A percentile compares a stretch with the other conserved stretches of the same genome.
These are phyloP conservation scores for Thaleichthys pacificus DNA, from an alignment of 2,797 vertebrate genomes.

Conservation along the genomic window DNA sequence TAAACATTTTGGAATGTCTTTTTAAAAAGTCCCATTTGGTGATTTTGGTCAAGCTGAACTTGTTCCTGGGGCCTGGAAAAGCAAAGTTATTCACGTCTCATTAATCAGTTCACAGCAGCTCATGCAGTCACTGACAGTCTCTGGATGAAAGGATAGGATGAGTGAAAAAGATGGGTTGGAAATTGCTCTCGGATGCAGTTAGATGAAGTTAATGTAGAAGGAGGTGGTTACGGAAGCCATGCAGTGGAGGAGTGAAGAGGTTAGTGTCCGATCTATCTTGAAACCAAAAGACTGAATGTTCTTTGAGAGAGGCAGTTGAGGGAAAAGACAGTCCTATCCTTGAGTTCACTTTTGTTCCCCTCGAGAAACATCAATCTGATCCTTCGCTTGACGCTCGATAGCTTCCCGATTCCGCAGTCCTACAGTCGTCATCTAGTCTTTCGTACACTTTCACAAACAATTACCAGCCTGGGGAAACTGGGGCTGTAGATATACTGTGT, in stretches of 20 bases:
- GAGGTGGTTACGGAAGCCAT: constrained; percentile 18
- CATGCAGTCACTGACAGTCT: neutral
- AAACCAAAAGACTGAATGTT: constrained; percentile 14
- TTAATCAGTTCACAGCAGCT: constrained; percentile 58
- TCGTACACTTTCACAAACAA: too few species aligned
- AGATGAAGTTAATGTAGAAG: constrained; percentile 11
- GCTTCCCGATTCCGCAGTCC: too few species aligned
- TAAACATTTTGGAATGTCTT: constrained; percentile 97
- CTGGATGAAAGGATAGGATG: constrained; percentile 1
- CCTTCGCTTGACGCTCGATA: too few species aligned
- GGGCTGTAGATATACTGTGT: too few species aligned
- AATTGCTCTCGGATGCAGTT: constrained; percentile 8
- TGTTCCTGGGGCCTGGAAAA: constrained; percentile 92
- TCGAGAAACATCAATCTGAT: too few species aligned
- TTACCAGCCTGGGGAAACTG: too few species aligned
- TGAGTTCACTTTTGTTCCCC: too few species aligned
- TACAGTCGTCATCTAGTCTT: too few species aligned
- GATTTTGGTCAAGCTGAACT: constrained; percentile 95
- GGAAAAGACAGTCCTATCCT: neutral
- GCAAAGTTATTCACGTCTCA: constrained; percentile 31
- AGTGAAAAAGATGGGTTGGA: neutral
- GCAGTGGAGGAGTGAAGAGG: neutral
- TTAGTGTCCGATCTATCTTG: constrained; percentile 30
- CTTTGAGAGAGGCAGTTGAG: neutral
- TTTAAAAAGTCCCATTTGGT: constrained; percentile 84